These are phyloP conservation scores for Chelon labrosus DNA, from an alignment of 2,797 vertebrate genomes.

Conservation along the genomic window DNA sequence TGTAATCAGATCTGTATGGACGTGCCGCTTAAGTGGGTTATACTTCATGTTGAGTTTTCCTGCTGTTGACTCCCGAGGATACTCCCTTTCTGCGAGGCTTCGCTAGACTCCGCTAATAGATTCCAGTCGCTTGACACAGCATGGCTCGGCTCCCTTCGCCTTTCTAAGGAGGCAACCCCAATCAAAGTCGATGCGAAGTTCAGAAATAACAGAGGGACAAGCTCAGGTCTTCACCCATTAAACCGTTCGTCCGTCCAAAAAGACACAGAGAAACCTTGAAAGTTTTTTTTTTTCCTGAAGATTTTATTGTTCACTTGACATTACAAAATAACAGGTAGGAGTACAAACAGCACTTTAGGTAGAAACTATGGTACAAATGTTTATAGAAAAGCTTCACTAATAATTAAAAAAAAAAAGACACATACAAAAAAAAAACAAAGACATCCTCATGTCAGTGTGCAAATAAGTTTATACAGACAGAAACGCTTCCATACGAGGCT, in stretches of 20 bases:
- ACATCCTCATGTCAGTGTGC: constrained; percentile 97
- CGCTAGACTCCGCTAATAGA: constrained; percentile 64
- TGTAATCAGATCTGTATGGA: constrained; percentile 57
- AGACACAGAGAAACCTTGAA: constrained; percentile 1
- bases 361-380: constrained; percentile 91
- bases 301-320: constrained; percentile 93
- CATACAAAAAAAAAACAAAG: constrained; percentile 86
- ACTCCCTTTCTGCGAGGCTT: constrained; percentile 67
- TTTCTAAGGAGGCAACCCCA: constrained; percentile 44
- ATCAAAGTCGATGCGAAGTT: constrained; percentile 41
- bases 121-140: constrained; percentile 70
- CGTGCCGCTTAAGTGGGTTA: constrained; percentile 54
- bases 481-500: constrained; percentile 94
- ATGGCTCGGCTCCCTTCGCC: constrained; percentile 48
- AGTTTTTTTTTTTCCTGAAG: constrained; percentile 57
- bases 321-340: constrained; percentile 90
- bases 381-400: constrained; percentile 92
- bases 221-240: constrained; percentile 3
- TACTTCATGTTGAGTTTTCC: constrained; percentile 68
- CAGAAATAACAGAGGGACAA: constrained; percentile 15
- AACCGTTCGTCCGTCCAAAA: constrained; percentile 19
- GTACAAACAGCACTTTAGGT: constrained; percentile 89
- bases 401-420: constrained; percentile 83
- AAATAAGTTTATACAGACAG: constrained; percentile 99
- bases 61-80: constrained; percentile 55